These are phyloP conservation scores for Lepus timidus DNA, from an alignment of 2,113 vertebrate genomes.

Conservation along the genomic window DNA sequence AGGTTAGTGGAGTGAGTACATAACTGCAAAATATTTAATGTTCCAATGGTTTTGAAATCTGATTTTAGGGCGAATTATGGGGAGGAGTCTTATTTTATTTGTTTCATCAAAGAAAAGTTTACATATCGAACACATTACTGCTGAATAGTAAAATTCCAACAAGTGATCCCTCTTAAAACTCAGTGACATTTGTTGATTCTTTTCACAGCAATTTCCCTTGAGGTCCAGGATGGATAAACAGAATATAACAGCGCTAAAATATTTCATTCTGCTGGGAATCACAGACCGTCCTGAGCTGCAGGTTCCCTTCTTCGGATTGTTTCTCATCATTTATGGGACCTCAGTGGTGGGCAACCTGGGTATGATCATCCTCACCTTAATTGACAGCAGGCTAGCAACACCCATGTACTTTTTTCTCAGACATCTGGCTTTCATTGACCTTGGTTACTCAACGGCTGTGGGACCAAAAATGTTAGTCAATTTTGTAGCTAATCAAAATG, in stretches of 20 bases:
- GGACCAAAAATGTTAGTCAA: constrained; percentile 64
- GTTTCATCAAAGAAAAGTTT: too few relatives aligned
- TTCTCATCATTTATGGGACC: constrained; percentile 3
- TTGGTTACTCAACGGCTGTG: constrained; percentile 77
- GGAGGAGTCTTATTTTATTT: too few relatives aligned
- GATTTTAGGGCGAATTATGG: too few relatives aligned
- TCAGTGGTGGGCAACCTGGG: constrained; percentile 57
- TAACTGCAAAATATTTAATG: too few relatives aligned
- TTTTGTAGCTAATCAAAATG: neutral
- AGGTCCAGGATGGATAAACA: neutral
- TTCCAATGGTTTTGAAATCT: too few relatives aligned
- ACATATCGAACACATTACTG: too few relatives aligned
- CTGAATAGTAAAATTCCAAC: too few relatives aligned
- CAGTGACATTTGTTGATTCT: too few relatives aligned
- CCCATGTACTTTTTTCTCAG: constrained; percentile 81
- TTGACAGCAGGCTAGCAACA: constrained; percentile 65
- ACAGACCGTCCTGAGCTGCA: constrained; percentile 24
- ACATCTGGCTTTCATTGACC: constrained; percentile 72
- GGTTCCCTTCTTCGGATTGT: constrained; percentile 33
- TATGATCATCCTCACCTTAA: constrained; percentile 46
- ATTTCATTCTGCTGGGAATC: constrained; percentile 74
- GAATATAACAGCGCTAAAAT: neutral
- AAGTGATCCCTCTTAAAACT: too few relatives aligned
- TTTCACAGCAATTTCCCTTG: neutral
- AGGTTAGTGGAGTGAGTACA: too few relatives aligned